phyloP scores from a whole-genome alignment of 2,888 invertebrate species.

The Chymomyza fuscimana region DNA sequence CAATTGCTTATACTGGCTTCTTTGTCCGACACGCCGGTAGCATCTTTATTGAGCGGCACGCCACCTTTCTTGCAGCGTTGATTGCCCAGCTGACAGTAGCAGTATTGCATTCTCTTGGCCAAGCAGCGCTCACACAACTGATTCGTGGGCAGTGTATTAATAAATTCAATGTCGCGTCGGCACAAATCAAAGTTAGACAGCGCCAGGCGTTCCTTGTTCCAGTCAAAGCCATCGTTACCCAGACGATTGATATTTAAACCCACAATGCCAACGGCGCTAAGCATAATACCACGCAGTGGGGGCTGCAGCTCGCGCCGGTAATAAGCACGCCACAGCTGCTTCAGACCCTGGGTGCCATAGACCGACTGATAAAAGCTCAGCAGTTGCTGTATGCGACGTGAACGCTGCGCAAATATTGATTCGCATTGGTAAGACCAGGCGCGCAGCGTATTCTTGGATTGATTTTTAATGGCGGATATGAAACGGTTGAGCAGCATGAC shows the following conservation, averaged over 20 bases:
- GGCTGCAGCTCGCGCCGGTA: conserved; percentile 77
- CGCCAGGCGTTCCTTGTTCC: conserved; percentile 83
- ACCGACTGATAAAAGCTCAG: conserved; percentile 83
- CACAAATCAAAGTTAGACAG: conserved; percentile 82
- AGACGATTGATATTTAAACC: conserved; percentile 76
- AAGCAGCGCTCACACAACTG: conserved; percentile 79
- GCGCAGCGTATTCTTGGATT: conserved; percentile 81
- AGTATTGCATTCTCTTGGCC: conserved; percentile 70
- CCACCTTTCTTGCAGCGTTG: conserved; percentile 57
- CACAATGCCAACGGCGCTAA: conserved; percentile 82
- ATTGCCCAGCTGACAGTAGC: conserved; percentile 74
- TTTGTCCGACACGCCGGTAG: conserved; percentile 35
- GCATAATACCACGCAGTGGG: conserved; percentile 81
- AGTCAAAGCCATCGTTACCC: conserved; percentile 82
- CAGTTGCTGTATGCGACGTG: conserved; percentile 84
- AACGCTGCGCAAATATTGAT: conserved; percentile 83
- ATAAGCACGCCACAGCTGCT: conserved; percentile 81
- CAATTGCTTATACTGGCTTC: conserved; percentile 81
- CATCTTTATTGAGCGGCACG: background rate
- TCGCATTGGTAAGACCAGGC: conserved; percentile 82
- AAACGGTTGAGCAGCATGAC: conserved; percentile 71
- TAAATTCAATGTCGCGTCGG: conserved; percentile 82
- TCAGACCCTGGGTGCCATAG: conserved; percentile 83
- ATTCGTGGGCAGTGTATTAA: conserved; percentile 81
- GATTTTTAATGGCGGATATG: conserved; percentile 78